Evolutionary conservation across 35 echinoderm and acorn worm genomes (phyloP).

Genomic region (Ptychodera flava): DNA sequence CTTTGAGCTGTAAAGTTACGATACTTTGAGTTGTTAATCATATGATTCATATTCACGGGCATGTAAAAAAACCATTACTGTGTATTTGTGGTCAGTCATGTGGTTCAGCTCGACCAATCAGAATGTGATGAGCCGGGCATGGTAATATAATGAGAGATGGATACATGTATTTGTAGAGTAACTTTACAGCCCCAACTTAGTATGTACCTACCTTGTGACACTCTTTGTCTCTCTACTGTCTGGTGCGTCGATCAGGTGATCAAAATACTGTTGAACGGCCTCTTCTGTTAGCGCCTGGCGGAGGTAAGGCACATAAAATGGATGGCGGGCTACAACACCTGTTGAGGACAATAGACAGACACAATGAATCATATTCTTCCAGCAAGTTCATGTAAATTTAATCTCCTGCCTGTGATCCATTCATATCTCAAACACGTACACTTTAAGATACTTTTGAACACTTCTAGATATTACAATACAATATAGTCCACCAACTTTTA

Average conservation of each 20-base stretch:
- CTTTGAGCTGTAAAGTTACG: too few relatives aligned
- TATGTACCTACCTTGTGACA: not conserved
- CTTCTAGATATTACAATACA: not conserved
- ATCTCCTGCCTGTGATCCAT: not conserved
- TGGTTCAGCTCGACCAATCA: too few relatives aligned
- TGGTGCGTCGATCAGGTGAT: conserved; percentile 43
- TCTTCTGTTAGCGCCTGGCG: conserved; percentile 55
- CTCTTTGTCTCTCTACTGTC: not conserved
- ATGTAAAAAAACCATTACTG: too few relatives aligned
- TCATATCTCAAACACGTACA: not conserved
- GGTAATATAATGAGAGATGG: too few relatives aligned
- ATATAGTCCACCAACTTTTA: too few relatives aligned
- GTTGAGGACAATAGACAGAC: not conserved
- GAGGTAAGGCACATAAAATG: conserved; percentile 67
- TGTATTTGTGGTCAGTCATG: too few relatives aligned
- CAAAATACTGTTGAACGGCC: conserved; percentile 44
- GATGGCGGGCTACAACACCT: conserved; percentile 83
- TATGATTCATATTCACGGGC: too few relatives aligned
- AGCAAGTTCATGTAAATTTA: not conserved
- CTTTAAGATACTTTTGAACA: not conserved
- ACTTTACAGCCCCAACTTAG: too few relatives aligned
- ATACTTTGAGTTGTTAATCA: too few relatives aligned
- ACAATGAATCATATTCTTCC: not conserved
- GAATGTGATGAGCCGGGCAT: too few relatives aligned
- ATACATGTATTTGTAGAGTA: too few relatives aligned